Evolutionary conservation across 1,140 invertebrate genomes (phyloP), one percentile per base, ranked within the genome.

Genomic region (Eriosoma lanigerum): DNA sequence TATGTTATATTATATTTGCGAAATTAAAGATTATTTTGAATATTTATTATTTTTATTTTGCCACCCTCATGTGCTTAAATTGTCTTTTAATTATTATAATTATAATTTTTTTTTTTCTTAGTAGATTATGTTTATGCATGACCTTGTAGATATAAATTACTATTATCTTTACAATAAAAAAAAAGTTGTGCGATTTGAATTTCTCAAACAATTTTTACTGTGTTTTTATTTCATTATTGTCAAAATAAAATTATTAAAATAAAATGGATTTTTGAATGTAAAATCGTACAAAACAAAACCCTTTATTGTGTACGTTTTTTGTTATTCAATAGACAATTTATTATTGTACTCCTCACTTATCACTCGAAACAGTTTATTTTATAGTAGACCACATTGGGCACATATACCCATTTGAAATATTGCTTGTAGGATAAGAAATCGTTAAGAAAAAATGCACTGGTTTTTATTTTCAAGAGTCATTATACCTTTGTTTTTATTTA

Each of bases 41-140:
- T 78, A 58, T 75, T 75, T 38, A 58, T 58, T 76, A 44, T 78
- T 78, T 78, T 60, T 60, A 76, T 76, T 56, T 78, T 78, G 56
- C 75, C 21, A 52, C 48, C 68, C 68, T 72, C 29, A 76, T 78
- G 75, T 78, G 75, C 75, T 78, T 78, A 46, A 73, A 32, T 60
- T 78, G 24, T 62, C 32, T 26, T 78, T 29, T 52, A 50, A 48
- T 70, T 15, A 70, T 29, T 12, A 72, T 24, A 50, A 52, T 70
- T 29, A 70, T 52, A 19, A 48, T 70, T 68, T 48, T 50, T 54
- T n/a, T 38, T 76, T 78, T 26, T 78, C 56, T 46, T 78, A 62
- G 75, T 78, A 78, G 75, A 29, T 38, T 75, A 58, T 46, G 10
- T 46, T 56, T 62, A 60, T 78, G 75, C 75, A 78, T 78, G 75